Percentiles rank a stretch among this genome's conserved stretches.
Conservation (phyloP, 2,797 vertebrate genomes). For the Spea hammondii region DNA sequence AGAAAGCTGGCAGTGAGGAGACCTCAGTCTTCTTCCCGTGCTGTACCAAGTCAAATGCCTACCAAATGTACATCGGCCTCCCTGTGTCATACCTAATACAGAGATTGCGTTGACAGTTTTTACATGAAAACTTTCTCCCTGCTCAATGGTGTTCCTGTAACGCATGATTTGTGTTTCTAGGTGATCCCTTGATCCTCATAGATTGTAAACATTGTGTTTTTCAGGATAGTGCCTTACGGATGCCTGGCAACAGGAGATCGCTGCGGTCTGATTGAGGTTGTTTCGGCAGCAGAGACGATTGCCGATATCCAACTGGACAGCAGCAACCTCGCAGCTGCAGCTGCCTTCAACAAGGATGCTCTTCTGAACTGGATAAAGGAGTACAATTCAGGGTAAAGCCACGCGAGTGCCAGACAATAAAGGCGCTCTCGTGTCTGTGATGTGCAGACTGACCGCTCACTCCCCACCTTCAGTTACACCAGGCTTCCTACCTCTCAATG, state of each 20-base stretch:
- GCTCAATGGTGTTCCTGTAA: too few relatives aligned
- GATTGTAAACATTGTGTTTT: conserved; percentile 38
- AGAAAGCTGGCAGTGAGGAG: too few relatives aligned
- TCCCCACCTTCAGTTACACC: background rate
- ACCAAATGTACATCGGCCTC: too few relatives aligned
- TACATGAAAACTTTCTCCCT: too few relatives aligned
- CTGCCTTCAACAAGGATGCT: conserved; percentile 98
- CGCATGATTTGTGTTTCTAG: too few relatives aligned
- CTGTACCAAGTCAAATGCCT: too few relatives aligned
- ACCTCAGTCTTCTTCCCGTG: too few relatives aligned
- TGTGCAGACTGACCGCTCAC: background rate
- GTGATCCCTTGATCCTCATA: too few relatives aligned
- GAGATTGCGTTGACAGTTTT: too few relatives aligned
- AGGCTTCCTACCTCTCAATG: background rate
- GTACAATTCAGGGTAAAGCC: conserved; percentile 86
- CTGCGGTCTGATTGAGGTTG: conserved; percentile 93
- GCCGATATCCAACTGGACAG: conserved; percentile 97
- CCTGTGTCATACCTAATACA: too few relatives aligned
- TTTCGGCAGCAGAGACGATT: conserved; percentile 92
- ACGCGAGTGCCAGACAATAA: background rate
- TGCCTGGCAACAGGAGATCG: conserved; percentile 96
- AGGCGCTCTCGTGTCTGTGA: too few relatives aligned
- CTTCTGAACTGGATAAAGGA: conserved; percentile 98
- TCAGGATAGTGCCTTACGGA: conserved; percentile 93
- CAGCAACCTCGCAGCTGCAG: conserved; percentile 93